Evolutionary conservation across 2,113 vertebrate genomes (phyloP).

Genomic region (Hiodon tergisus): DNA sequence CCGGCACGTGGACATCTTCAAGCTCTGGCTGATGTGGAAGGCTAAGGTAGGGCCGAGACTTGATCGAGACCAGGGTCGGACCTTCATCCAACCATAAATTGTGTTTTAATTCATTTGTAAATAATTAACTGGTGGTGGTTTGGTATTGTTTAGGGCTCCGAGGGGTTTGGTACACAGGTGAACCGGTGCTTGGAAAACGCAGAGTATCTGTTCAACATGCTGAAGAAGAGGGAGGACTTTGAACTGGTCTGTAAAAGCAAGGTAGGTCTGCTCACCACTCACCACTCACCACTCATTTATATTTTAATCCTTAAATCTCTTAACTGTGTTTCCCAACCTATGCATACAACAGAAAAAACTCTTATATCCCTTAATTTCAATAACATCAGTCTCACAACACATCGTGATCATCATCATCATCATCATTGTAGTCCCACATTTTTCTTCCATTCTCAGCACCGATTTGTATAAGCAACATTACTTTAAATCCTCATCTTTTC

Average conservation of each 20-base stretch:
- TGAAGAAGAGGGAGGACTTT: constrained; percentile 59
- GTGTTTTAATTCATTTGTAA: neutral
- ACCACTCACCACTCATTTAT: neutral
- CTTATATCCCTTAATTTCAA: neutral
- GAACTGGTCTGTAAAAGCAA: constrained; percentile 57
- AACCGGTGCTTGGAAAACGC: constrained; percentile 61
- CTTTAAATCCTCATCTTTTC: too few species aligned
- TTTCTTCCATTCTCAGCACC: too few species aligned
- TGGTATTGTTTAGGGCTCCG: constrained; percentile 46
- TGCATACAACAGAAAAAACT: too few species aligned
- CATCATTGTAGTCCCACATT: too few species aligned
- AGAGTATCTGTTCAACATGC: constrained; percentile 56
- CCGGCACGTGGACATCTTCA: constrained; percentile 56
- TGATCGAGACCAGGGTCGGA: neutral
- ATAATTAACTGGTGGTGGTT: neutral
- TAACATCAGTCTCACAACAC: neutral
- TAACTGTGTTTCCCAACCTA: neutral
- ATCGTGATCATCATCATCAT: too few species aligned
- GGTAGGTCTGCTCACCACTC: constrained; percentile 30
- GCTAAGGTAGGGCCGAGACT: constrained; percentile 46
- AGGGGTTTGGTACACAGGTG: constrained; percentile 58
- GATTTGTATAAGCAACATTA: too few species aligned
- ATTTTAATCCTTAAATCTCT: neutral
- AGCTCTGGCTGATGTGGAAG: constrained; percentile 67
- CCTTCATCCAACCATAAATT: constrained; percentile 2